phyloP scores from a whole-genome alignment of 35 echinoderm and acorn worm species.

The Patiria miniata region DNA sequence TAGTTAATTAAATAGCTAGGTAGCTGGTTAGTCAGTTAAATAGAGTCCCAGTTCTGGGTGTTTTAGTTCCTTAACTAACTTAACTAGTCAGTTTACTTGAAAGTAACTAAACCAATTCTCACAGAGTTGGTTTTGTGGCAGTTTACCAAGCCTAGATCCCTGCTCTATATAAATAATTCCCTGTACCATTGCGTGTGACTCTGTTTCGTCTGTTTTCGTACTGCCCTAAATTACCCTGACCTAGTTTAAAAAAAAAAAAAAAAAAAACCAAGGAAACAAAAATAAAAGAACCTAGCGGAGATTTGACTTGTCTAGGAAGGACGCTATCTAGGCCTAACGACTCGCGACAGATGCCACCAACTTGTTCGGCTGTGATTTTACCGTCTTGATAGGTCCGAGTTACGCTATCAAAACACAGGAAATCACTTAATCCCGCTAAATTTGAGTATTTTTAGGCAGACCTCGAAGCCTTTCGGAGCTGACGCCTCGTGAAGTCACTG shows the following conservation, averaged over 20 bases:
- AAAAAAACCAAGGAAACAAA: neutral
- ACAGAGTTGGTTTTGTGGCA: too few relatives aligned
- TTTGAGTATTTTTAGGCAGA: constrained; percentile 15
- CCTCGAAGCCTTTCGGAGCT: neutral
- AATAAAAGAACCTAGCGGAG: neutral
- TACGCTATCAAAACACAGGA: constrained; percentile 29
- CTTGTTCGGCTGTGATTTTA: neutral
- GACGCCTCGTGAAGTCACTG: constrained; percentile 1
- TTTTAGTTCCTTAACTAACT: too few relatives aligned
- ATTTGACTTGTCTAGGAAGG: neutral
- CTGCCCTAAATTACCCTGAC: neutral
- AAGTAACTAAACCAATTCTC: too few relatives aligned
- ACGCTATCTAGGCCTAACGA: neutral
- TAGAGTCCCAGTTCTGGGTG: too few relatives aligned
- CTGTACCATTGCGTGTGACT: constrained; percentile 1
- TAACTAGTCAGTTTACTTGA: too few relatives aligned
- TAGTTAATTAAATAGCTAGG: too few relatives aligned
- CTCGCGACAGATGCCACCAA: neutral
- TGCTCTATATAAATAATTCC: neutral
- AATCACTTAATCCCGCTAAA: neutral
- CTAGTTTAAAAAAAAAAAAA: neutral
- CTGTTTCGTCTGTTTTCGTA: neutral
- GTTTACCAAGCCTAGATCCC: too few relatives aligned
- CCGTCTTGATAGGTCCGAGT: neutral
- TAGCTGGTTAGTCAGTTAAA: too few relatives aligned